phyloP scores from a whole-genome alignment of 2,888 invertebrate genomes.

The Trichacis sp. region DNA sequence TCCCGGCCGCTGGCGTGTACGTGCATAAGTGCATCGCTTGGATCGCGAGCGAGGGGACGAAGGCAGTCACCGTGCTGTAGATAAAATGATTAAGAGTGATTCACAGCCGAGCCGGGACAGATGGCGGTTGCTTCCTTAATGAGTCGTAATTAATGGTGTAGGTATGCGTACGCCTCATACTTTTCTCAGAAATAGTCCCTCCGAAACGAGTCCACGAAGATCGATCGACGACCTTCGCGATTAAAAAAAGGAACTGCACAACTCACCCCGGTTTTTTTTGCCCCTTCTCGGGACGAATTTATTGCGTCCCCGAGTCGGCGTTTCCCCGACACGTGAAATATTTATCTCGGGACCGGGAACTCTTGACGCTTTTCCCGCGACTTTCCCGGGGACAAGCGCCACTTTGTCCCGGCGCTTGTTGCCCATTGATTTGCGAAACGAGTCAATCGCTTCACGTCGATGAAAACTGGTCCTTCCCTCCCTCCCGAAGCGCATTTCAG shows the following conservation, averaged over 20 bases:
- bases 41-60: not conserved
- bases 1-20: slow-evolving; percentile 15
- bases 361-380: too few relatives aligned
- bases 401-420: too few relatives aligned
- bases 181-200: slow-evolving; percentile 21
- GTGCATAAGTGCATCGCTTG: not conserved
- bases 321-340: not conserved
- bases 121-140: slow-evolving; percentile 67
- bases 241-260: too few relatives aligned
- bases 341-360: not conserved
- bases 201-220: slow-evolving; percentile 14
- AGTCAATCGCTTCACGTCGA: not conserved
- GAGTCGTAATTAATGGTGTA: slow-evolving; percentile 67
- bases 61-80: slow-evolving; percentile 44
- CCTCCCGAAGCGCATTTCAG: slow-evolving; percentile 4
- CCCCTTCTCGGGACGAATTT: slow-evolving; percentile 25
- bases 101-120: slow-evolving; percentile 64
- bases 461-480: slow-evolving; percentile 3
- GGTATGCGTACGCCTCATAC: slow-evolving; percentile 52
- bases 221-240: slow-evolving; percentile 25
- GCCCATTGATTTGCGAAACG: too few relatives aligned
- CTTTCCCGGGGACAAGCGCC: not conserved
- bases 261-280: not conserved
- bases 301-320: slow-evolving; percentile 18
- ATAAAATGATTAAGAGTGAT: slow-evolving; percentile 68